phyloP scores from a whole-genome alignment of 2,888 invertebrate species.

The Rhagium mordax region DNA sequence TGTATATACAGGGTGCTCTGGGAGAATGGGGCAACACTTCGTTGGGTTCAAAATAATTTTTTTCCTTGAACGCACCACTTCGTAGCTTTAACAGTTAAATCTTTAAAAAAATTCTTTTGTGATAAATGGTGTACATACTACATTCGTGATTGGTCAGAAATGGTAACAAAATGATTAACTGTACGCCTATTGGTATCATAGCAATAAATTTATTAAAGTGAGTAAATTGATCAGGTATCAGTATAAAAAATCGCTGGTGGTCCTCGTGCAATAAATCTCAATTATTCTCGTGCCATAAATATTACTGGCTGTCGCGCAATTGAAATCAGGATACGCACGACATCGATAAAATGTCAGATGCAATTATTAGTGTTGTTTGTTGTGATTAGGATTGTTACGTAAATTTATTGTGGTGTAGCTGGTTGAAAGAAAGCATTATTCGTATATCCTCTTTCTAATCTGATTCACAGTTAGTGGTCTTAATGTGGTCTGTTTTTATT shows the following conservation, averaged over 20 bases:
- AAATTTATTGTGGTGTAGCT: slow-evolving; percentile 32
- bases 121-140: no score
- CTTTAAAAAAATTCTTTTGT: no score
- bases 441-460: slow-evolving; percentile 35
- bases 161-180: no score
- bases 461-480: slow-evolving; percentile 29
- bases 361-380: slow-evolving; percentile 52
- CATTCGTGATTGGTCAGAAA: no score
- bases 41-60: no score
- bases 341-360: slow-evolving; percentile 55
- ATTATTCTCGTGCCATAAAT: slow-evolving; percentile 39
- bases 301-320: slow-evolving; percentile 36
- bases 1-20: no score
- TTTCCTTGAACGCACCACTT: no score
- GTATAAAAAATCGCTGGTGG: slow-evolving; percentile 49
- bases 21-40: no score
- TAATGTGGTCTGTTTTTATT: not conserved
- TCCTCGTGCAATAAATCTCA: slow-evolving; percentile 51
- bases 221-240: not conserved
- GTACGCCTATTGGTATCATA: no score
- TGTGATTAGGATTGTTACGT: slow-evolving; percentile 43
- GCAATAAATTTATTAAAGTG: not conserved
- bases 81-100: no score
- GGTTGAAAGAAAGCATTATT: slow-evolving; percentile 21
- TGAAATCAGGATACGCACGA: slow-evolving; percentile 46